Conservation (phyloP, 2,888 invertebrate genomes). For the Mesoligia furuncula region DNA sequence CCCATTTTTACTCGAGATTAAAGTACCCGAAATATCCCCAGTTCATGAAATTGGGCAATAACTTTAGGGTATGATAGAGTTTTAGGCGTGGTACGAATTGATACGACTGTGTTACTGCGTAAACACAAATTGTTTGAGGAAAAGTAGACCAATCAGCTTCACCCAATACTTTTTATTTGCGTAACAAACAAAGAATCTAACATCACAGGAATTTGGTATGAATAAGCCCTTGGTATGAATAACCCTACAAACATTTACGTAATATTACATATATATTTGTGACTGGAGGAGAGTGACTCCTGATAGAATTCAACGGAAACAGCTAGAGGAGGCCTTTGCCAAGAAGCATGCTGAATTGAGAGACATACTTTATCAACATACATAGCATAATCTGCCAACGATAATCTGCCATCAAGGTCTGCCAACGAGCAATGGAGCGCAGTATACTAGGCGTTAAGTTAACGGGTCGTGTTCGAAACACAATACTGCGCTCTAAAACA, state of each 20-base stretch:
- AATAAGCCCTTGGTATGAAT: slow-evolving; percentile 7
- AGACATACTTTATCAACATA: no score
- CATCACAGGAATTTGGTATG: background rate
- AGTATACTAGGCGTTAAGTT: no score
- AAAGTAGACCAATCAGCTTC: slow-evolving; percentile 26
- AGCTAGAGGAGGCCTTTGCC: background rate
- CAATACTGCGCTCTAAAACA: no score
- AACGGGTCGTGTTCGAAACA: no score
- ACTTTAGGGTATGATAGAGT: slow-evolving; percentile 62
- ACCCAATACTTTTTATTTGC: slow-evolving; percentile 18
- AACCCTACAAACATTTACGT: background rate
- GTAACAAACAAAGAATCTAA: slow-evolving; percentile 12
- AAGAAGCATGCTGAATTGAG: no score
- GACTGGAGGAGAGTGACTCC: background rate
- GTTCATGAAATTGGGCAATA: slow-evolving; percentile 66
- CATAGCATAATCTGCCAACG: background rate
- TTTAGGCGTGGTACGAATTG: slow-evolving; percentile 58
- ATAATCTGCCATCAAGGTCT: no score
- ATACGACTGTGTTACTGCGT: slow-evolving; percentile 51
- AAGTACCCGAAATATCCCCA: slow-evolving; percentile 61
- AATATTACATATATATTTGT: background rate
- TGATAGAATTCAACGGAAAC: background rate
- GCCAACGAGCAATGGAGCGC: no score
- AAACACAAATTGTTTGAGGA: slow-evolving; percentile 34
- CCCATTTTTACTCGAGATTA: slow-evolving; percentile 65